Percentiles rank a stretch among this genome's conserved stretches.
Evolutionary conservation across 2,797 vertebrate species (phyloP).

Genomic region (Peromyscus eremicus): DNA sequence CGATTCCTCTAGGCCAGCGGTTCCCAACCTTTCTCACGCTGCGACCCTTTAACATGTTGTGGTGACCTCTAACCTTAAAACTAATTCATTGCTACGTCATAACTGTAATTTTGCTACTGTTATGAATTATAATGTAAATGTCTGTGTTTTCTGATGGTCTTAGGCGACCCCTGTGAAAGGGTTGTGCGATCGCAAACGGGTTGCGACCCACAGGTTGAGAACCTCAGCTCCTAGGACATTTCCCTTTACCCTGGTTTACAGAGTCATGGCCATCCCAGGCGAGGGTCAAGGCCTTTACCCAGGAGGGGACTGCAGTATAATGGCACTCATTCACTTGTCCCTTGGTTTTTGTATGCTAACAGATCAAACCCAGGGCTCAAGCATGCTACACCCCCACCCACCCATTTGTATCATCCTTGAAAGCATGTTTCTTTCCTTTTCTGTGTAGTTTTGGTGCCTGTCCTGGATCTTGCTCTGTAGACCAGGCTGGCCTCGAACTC

Average conservation of each 20-base stretch:
- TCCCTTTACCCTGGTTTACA: not conserved
- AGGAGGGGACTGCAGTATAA: not conserved
- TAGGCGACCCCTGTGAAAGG: not conserved
- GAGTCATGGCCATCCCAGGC: not conserved
- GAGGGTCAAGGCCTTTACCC: not conserved
- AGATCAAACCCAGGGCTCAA: not conserved
- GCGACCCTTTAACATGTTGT: no score
- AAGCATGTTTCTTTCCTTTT: not conserved
- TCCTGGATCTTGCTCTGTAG: no score
- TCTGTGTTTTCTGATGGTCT: not conserved
- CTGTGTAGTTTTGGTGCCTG: no score
- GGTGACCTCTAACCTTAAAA: no score
- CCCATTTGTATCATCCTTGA: not conserved
- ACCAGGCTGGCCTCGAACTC: no score
- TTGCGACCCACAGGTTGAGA: not conserved
- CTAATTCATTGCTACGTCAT: not conserved
- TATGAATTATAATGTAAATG: not conserved
- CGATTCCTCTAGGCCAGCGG: not conserved
- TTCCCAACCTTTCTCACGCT: not conserved
- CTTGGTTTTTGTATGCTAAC: not conserved
- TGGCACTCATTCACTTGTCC: not conserved
- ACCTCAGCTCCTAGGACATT: not conserved
- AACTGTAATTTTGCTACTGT: not conserved
- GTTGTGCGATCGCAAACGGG: not conserved
- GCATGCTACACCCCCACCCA: not conserved